A percentile compares a stretch with the other conserved stretches of the same genome.
Conservation (phyloP, 1,140 invertebrate genomes). For the Saxidomus purpurata region DNA sequence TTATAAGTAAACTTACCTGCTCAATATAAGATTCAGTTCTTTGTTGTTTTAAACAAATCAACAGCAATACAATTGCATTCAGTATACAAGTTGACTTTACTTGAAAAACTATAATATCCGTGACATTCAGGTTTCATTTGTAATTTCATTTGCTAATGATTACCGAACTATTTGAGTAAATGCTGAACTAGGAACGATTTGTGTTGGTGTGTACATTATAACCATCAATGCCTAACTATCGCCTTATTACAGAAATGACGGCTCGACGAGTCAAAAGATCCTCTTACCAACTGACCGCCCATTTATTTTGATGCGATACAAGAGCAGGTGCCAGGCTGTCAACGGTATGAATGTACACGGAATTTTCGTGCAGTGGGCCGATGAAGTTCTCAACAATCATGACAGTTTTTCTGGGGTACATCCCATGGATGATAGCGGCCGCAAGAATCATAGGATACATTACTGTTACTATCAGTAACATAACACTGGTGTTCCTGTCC, state of each 20-base stretch:
- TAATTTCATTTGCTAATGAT: too few relatives aligned
- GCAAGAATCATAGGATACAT: constrained; percentile 26
- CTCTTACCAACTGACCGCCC: background rate
- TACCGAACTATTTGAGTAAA: too few relatives aligned
- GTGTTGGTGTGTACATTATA: too few relatives aligned
- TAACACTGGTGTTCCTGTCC: background rate
- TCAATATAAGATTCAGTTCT: too few relatives aligned
- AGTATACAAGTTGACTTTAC: too few relatives aligned
- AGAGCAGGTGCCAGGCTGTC: constrained; percentile 11
- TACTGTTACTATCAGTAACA: constrained; percentile 38
- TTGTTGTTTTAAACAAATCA: too few relatives aligned
- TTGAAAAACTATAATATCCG: too few relatives aligned
- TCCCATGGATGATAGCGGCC: constrained; percentile 11
- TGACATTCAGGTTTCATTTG: too few relatives aligned
- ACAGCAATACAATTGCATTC: too few relatives aligned
- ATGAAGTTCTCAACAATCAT: background rate
- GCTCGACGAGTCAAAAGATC: background rate
- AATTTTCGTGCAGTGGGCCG: constrained; percentile 17
- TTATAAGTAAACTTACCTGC: too few relatives aligned
- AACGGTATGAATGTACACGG: constrained; percentile 10
- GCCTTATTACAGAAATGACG: constrained; percentile 41
- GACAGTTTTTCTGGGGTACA: background rate
- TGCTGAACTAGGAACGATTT: too few relatives aligned
- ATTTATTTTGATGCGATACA: constrained; percentile 40
- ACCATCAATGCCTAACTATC: too few relatives aligned